Base-by-base conservation (phyloP, 2,888 invertebrate species). In the Ophion costatus region DNA sequence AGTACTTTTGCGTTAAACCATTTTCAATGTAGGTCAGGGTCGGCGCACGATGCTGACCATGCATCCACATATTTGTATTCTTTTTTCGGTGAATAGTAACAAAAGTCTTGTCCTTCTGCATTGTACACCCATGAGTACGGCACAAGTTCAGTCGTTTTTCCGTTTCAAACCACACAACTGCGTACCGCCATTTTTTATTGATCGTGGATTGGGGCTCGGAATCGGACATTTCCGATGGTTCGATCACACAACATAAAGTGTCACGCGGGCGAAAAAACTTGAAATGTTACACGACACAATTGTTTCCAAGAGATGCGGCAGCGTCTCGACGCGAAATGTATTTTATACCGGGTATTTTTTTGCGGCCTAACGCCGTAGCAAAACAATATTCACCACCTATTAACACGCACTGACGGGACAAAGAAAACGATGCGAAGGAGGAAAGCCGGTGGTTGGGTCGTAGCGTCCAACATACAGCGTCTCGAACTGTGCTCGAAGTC, bases 41-140 rank as follows among this genome's bases (percentile, higher is more conserved):
- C 45, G 45, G 45, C 33, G 69, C 59, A 76, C 61, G 24, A 29
- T 11, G 45, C 5, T 61, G 70, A 38, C 76, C 82, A 77, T 33
- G 14, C 29, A 45, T 75, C 61, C n/a, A 82, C 70, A 29, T 64
- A 63, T 69, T 69, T 76, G 20, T 76, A 82, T 22, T 77, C 76
- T 22, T 70, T 76, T 61, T 45, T 0, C 17, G 82, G 82, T 45
- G 76, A 76, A 77, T 82, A 82, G 29, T 42, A 70, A 82, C 82
- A 82, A 51, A 82, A 63, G 17, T 59, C 42, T 64, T 76, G 76
- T n/a, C 63, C 70, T 22, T 63, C 70, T 82, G 67, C 70, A 29
- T 69, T 63, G n/a, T 76, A 70, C 33, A 69, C 33, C 82, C 69
- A 82, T 24, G 76, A 69, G 14, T 33, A 29, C 59, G 76, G 70